Percentiles rank a stretch among this genome's conserved stretches.
Evolutionary conservation across 2,888 invertebrate genomes (phyloP).

Genomic region (Mimachlamys varia): DNA sequence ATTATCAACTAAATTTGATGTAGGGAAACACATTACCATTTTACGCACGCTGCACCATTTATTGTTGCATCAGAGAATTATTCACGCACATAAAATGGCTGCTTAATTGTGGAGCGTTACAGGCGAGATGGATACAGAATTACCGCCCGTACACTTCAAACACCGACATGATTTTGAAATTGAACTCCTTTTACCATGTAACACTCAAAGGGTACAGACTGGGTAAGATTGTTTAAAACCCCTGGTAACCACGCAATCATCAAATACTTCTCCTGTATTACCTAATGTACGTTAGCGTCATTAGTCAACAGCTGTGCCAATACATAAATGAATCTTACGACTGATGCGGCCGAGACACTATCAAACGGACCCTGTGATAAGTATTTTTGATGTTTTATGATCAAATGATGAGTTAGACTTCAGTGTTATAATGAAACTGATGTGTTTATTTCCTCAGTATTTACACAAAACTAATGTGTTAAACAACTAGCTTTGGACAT

Average conservation of each 20-base stretch:
- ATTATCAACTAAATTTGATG: constrained; percentile 34
- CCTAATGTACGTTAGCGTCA: constrained; percentile 4
- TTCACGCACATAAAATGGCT: neutral
- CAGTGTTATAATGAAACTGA: constrained; percentile 8
- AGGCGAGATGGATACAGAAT: neutral
- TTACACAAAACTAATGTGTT: neutral
- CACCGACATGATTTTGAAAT: constrained; percentile 31
- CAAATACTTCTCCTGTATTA: neutral
- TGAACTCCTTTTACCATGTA: neutral
- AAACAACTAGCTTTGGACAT: constrained; percentile 10
- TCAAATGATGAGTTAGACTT: constrained; percentile 8
- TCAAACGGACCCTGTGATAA: neutral
- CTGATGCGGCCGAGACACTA: neutral
- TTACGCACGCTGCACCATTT: neutral
- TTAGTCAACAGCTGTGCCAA: constrained; percentile 27
- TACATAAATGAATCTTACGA: neutral
- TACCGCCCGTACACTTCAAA: constrained; percentile 3
- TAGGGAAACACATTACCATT: neutral
- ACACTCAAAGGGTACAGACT: neutral
- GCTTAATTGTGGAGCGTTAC: constrained; percentile 27
- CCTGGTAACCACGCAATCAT: neutral
- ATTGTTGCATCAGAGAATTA: constrained; percentile 12
- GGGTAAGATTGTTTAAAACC: constrained; percentile 12
- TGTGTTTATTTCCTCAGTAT: constrained; percentile 1
- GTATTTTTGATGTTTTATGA: constrained; percentile 28